A percentile compares a stretch with the other conserved stretches of the same genome.
These are phyloP conservation scores for Petrolisthes manimaculis DNA, from an alignment of 2,888 invertebrate genomes.

Conservation along the genomic window DNA sequence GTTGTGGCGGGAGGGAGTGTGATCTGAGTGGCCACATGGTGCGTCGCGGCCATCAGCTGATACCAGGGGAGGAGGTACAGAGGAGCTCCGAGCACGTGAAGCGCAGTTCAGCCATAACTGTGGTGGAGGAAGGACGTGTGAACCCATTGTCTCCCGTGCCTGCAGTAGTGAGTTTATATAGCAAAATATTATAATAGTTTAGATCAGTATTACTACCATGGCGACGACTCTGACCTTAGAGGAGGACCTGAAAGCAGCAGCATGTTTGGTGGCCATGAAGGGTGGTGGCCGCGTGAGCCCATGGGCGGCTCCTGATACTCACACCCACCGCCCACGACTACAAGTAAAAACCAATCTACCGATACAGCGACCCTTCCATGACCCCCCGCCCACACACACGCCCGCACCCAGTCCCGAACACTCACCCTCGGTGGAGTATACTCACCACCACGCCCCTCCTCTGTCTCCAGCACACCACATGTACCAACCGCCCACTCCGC, in stretches of 20 bases:
- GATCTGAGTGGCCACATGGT: conserved; percentile 40
- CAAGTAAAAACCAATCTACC: conserved; percentile 49
- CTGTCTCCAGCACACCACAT: conserved; percentile 55
- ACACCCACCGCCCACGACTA: conserved; percentile 55
- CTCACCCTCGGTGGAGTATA: conserved; percentile 43
- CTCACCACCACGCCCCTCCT: conserved; percentile 41
- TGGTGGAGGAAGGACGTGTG: conserved; percentile 5
- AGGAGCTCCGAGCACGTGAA: conserved; percentile 47
- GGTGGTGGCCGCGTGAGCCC: conserved; percentile 40
- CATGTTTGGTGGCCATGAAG: conserved; percentile 59
- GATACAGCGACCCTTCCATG: conserved; percentile 43
- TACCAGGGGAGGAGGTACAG: conserved; percentile 33
- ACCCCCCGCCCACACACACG: conserved; percentile 56
- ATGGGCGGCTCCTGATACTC: conserved; percentile 51
- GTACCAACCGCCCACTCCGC: conserved; percentile 63
- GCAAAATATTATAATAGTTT: conserved; percentile 14
- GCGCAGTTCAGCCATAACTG: conserved; percentile 36
- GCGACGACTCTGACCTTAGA: conserved; percentile 43
- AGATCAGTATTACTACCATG: conserved; percentile 25
- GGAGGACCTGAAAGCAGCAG: conserved; percentile 57
- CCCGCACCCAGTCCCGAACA: conserved; percentile 58
- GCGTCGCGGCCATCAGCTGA: conserved; percentile 54
- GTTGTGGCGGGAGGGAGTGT: not conserved
- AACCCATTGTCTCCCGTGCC: conserved; percentile 15
- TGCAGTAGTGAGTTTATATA: conserved; percentile 15